These are phyloP conservation scores for Trimorus sp. DNA, from an alignment of 2,888 invertebrate genomes.

Conservation along the genomic window DNA sequence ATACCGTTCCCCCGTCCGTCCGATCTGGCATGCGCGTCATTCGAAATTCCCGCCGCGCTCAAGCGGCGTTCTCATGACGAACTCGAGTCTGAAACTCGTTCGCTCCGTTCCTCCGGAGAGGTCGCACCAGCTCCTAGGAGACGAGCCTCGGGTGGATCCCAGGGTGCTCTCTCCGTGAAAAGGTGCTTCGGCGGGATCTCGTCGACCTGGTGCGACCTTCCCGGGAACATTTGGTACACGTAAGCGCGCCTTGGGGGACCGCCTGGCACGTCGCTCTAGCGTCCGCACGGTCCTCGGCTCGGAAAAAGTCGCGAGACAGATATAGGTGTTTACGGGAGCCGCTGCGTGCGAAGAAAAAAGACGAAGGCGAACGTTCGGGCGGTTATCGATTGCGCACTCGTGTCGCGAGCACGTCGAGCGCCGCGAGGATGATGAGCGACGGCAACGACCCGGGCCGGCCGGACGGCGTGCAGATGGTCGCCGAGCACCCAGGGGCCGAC, in stretches of 20 bases:
- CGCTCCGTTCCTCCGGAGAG: too few relatives aligned
- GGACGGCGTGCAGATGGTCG: conserved; percentile 73
- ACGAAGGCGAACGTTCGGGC: conserved; percentile 30
- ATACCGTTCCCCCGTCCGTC: too few relatives aligned
- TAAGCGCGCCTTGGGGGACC: not conserved
- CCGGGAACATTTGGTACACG: not conserved
- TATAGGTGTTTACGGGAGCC: conserved; percentile 64
- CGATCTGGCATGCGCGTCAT: too few relatives aligned
- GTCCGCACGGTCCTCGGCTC: conserved; percentile 27
- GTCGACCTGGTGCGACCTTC: too few relatives aligned
- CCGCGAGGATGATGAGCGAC: conserved; percentile 59
- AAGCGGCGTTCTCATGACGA: too few relatives aligned
- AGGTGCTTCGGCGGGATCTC: too few relatives aligned
- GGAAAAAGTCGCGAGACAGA: conserved; percentile 48
- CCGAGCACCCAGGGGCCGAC: conserved; percentile 56
- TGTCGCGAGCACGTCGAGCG: conserved; percentile 13
- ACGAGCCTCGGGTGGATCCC: too few relatives aligned
- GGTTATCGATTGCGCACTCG: conserved; percentile 53
- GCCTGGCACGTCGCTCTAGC: conserved; percentile 17
- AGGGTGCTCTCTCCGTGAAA: too few relatives aligned
- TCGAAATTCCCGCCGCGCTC: too few relatives aligned
- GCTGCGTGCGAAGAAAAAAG: conserved; percentile 52
- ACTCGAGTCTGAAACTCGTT: too few relatives aligned
- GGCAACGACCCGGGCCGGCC: conserved; percentile 51
- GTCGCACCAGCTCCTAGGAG: too few relatives aligned